Base-by-base conservation (phyloP, 2,113 vertebrate genomes). In the Corythornis vintsioides region DNA sequence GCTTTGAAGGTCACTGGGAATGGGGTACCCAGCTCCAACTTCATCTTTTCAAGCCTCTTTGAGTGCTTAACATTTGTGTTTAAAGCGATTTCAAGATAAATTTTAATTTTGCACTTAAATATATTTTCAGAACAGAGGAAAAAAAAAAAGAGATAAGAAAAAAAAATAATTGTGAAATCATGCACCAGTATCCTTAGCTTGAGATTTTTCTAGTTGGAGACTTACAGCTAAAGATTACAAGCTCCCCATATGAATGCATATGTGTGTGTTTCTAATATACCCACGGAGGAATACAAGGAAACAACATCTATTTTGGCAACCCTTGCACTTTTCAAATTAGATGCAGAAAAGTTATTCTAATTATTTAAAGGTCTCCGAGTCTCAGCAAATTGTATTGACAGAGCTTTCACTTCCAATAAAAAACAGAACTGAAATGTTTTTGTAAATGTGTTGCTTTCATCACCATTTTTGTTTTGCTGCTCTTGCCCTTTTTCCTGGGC, bases 361-460 rank as follows among this genome's bases (percentile, higher is more conserved):
- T 93, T 89, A 79, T 95, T 91, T 92, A 89, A 93, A 92, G 81
- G 81, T 91, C 74, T 91, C 71, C 9, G 48, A 79, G 81, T 66
- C 74, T 95, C 93, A 94, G 93, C 65, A 91, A 90, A 93, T 93
- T 91, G 59, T 91, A 96, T 94, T 91, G 95, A 93, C 95, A 92
- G 82, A 89, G 82, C 89, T 72, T 93, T 95, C 84, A 2, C 57
- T 89, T 94, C 90, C 75, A 90, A 89, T 93, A 66, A 76, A 76
- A 90, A 59, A 0, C 20, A 65, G 55, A 90, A n/a, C 26, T n/a
- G 42, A 86, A 90, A 83, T 76, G 74, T 57, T 94, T 91, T 73
- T 79, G 38, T 66, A 79, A 89, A 86, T 38, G 31, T 75, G 65
- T 48, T 78, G n/a, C 35, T 92, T 88, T 71, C 69, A 53, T 83